Percentiles rank a stretch among this genome's conserved stretches.
Evolutionary conservation across 1,140 invertebrate species (phyloP).

Genomic region (Pogonognathellus flavescens): DNA sequence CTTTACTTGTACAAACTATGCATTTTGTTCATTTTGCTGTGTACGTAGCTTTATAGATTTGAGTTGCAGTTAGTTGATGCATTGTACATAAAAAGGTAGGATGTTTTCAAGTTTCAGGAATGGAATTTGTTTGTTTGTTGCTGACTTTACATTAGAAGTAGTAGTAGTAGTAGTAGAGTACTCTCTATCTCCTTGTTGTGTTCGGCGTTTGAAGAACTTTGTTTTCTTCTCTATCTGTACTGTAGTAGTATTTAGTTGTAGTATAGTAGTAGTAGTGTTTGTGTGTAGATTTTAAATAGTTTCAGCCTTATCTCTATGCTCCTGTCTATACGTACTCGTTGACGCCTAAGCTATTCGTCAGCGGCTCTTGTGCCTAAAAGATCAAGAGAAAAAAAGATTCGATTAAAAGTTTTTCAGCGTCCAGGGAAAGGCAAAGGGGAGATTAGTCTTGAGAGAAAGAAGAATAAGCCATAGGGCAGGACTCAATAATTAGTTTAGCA

Average conservation of each 20-base stretch:
- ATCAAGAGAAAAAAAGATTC: slow-evolving; percentile 50
- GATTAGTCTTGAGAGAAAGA: slow-evolving; percentile 29
- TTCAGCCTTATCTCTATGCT: slow-evolving; percentile 48
- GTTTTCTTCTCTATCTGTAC: slow-evolving; percentile 30
- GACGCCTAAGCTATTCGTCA: slow-evolving; percentile 62
- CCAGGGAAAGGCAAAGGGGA: slow-evolving; percentile 47
- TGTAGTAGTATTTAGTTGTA: slow-evolving; percentile 36
- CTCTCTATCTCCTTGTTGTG: slow-evolving; percentile 4
- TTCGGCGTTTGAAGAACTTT: slow-evolving; percentile 36
- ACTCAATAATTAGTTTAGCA: slow-evolving; percentile 49
- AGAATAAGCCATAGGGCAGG: slow-evolving; percentile 37
- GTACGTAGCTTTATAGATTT: background rate
- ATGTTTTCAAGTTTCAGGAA: slow-evolving; percentile 16
- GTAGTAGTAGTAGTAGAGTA: background rate
- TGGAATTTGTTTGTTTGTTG: slow-evolving; percentile 34
- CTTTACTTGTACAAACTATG: background rate
- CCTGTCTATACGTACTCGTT: slow-evolving; percentile 64
- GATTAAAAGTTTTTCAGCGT: slow-evolving; percentile 52
- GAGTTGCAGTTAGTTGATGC: slow-evolving; percentile 2
- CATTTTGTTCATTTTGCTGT: slow-evolving; percentile 12
- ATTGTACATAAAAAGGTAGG: slow-evolving; percentile 2
- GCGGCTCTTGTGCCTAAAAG: slow-evolving; percentile 64
- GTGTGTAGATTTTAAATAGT: slow-evolving; percentile 47
- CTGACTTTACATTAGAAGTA: background rate
- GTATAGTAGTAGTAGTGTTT: slow-evolving; percentile 20